Evolutionary conservation across 2,888 invertebrate genomes (phyloP).

Genomic region (Trypoxylon attenuatum): DNA sequence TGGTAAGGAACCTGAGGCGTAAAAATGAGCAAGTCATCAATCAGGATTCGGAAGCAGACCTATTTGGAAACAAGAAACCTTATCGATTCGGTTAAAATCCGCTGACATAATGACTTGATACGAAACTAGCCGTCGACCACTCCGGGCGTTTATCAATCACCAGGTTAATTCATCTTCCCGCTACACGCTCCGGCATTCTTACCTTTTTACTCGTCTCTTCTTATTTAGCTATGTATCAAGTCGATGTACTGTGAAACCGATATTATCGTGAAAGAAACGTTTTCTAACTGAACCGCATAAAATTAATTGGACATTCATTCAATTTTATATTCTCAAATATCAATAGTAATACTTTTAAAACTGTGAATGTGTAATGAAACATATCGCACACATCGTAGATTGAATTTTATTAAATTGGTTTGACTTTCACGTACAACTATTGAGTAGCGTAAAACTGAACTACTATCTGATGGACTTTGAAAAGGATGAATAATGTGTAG

Average conservation of each 20-base stretch:
- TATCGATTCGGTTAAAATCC: background rate
- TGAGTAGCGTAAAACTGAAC: no score
- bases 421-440: no score
- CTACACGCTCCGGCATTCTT: background rate
- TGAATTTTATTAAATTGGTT: no score
- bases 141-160: background rate
- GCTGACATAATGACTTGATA: background rate
- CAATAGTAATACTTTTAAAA: no score
- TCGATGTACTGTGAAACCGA: background rate
- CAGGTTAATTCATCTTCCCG: background rate
- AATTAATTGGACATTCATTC: no score
- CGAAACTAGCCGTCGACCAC: background rate
- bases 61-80: background rate
- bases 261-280: background rate
- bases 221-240: background rate
- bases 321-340: no score
- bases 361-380: no score
- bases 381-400: no score
- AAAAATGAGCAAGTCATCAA: background rate
- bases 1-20: background rate
- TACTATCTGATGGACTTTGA: no score
- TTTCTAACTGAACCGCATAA: no score
- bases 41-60: background rate
- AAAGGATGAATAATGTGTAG: no score
- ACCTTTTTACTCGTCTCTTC: background rate